Percentiles rank a stretch among this genome's conserved stretches.
phyloP scores from a whole-genome alignment of 92 coral and sea anemone genomes.

The Ricordea florida region DNA sequence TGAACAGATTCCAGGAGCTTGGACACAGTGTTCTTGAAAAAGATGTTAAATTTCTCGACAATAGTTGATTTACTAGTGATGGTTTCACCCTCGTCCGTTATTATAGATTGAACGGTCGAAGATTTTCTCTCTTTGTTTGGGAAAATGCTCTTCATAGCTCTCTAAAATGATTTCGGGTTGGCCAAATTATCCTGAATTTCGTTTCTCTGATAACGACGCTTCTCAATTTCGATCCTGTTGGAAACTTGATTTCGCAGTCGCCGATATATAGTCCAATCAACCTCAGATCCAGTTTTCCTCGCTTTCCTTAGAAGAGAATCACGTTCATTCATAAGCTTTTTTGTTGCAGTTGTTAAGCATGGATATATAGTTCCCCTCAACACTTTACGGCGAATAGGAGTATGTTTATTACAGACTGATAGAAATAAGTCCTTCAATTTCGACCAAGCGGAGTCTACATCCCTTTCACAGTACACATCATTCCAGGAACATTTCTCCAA shows the following conservation, averaged over 20 bases:
- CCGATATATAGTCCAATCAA: constrained; percentile 45
- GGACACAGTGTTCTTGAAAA: too few relatives aligned
- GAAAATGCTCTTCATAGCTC: too few relatives aligned
- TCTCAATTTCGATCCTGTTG: constrained; percentile 19
- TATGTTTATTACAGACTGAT: constrained; percentile 7
- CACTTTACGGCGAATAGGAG: background rate
- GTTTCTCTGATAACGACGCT: background rate
- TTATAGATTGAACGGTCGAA: too few relatives aligned
- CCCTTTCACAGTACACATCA: constrained; percentile 2
- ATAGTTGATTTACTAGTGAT: too few relatives aligned
- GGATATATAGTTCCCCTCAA: constrained; percentile 20
- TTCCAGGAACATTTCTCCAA: constrained; percentile 2
- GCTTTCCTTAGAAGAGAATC: constrained; percentile 44
- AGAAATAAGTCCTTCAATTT: constrained; percentile 11
- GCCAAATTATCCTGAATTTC: too few relatives aligned
- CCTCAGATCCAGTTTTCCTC: constrained; percentile 28
- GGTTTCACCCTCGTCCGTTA: too few relatives aligned
- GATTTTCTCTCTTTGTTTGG: too few relatives aligned
- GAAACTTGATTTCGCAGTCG: constrained; percentile 37
- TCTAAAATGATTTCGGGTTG: too few relatives aligned
- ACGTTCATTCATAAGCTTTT: constrained; percentile 26
- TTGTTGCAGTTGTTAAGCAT: constrained; percentile 19
- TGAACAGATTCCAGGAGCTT: too few relatives aligned
- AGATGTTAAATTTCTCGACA: too few relatives aligned
- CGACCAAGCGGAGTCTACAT: constrained; percentile 23